Conservation (phyloP, 92 coral and sea anemone genomes). For the Ricordea florida region DNA sequence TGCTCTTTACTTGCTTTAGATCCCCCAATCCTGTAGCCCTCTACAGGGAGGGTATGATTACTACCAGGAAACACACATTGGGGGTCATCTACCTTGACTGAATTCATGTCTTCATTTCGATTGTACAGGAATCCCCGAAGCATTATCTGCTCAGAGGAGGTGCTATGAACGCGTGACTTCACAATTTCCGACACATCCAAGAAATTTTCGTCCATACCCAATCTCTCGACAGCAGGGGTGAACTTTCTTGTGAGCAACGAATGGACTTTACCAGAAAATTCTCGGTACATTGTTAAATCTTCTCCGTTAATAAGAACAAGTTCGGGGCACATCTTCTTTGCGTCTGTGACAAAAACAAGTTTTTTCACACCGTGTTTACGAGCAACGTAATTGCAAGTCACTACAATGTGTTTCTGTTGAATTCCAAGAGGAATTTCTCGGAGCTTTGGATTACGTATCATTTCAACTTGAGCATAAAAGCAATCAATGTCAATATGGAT, state of each 20-base stretch:
- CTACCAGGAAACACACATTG: no score
- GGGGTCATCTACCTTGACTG: constrained; percentile 7
- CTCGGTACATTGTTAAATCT: constrained; percentile 72
- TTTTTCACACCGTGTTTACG: constrained; percentile 76
- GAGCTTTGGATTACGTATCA: constrained; percentile 68
- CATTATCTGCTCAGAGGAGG: background rate
- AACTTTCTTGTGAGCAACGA: constrained; percentile 35
- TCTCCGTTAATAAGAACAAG: constrained; percentile 82
- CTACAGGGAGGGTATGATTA: no score
- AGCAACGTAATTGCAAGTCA: constrained; percentile 85
- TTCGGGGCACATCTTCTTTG: constrained; percentile 78
- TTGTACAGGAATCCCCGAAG: constrained; percentile 10
- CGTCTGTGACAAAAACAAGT: constrained; percentile 73
- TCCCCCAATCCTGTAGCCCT: no score
- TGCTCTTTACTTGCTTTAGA: no score
- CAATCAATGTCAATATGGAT: constrained; percentile 85
- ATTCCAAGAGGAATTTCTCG: constrained; percentile 69
- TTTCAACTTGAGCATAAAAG: constrained; percentile 90
- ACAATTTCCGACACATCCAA: constrained; percentile 80
- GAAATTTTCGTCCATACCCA: constrained; percentile 85
- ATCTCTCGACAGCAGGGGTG: constrained; percentile 76
- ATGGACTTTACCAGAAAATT: constrained; percentile 67
- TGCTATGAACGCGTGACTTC: constrained; percentile 14
- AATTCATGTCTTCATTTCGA: background rate
- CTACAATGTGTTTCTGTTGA: constrained; percentile 79